Evolutionary conservation across 1,140 invertebrate genomes (phyloP), one percentile per base, ranked within the genome.

Genomic region (Dufourea novaeangliae): DNA sequence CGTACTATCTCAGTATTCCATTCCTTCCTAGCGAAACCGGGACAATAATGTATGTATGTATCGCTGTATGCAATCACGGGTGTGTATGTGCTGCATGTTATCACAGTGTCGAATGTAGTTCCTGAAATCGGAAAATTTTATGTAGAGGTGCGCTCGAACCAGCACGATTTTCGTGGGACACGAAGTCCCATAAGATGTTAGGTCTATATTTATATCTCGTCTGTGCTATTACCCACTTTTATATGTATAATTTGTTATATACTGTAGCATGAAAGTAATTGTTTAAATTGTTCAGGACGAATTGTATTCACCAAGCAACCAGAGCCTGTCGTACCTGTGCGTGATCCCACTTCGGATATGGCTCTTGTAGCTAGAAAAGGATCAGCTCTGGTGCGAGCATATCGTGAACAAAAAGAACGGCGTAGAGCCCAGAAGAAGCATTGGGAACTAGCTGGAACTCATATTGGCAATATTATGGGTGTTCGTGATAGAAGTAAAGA

Each of bases 221-320:
- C n/a, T n/a, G n/a, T n/a, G n/a, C n/a, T n/a, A n/a, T n/a, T n/a
- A n/a, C n/a, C n/a, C n/a, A n/a, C n/a, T n/a, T n/a, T n/a, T n/a
- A 22, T 44, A 41, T 46, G 10, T 22, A 50, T 29, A 44, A 44
- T 50, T 11, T 44, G n/a, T 34, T 14, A n/a, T 8, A 27, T 27
- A 27, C 14, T 56, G 5, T n/a, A 46, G 22, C 37, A 37, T n/a
- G 2, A 52, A 70, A 44, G n/a, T 54, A 59, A 69, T 61, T n/a
- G n/a, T 0, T 61, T 5, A 56, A 37, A 63, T 59, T 50, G 32
- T 67, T 54, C 64, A 90, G 88, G 90, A 1, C 94, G 99, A 52
- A 99, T 99, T 88, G 98, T 99, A 0, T 99, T 99, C 88, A 99
- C 99, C 0, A 99, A 99, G 90, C 99, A 99, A 91, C 98, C 98